Base-by-base conservation (phyloP, 2,797 vertebrate genomes). In the Hippocampus kuda region DNA sequence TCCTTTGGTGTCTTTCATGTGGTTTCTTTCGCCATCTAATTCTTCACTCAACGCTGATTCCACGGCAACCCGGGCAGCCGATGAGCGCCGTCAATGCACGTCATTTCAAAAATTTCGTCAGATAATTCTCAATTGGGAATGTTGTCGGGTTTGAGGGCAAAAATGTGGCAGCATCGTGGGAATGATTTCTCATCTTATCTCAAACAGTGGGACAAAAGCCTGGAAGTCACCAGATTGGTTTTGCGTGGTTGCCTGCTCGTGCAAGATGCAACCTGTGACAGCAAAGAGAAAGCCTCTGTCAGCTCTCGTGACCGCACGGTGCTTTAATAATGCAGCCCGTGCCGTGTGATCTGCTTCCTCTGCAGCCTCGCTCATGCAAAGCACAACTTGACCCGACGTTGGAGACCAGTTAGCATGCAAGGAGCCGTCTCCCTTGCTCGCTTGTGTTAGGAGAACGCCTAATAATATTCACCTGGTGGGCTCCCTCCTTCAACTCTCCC, bases 401-500 rank as follows among this genome's bases (percentile, higher is more conserved):
- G 44, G 74, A 75, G 68, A 72, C 51, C 42, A 66, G 66, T 22
- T 57, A 64, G 41, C 53, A 26, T 65, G 63, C 63, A 20, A 68
- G 41, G 13, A 75, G 69, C 26, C 62, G 30, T 66, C 67, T 78
- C 59, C 59, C 67, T 70, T 57, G 59, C 15, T 22, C 66, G 54
- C 63, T 65, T 4, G 0, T 24, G 60, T 74, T 42, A 57, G 53
- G 30, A 18, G 63, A 76, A 70, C 67, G 71, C 67, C 70, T 59
- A 38, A 64, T 69, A 65, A 75, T 79, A 48, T 48, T 48, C 75
- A 77, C 72, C 72, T 69, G 75, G 76, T 75, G 75, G 71, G 67
- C 56, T 77, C 74, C 77, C 79, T 74, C 83, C 83, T 87, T 84
- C 80, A 79, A 79, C 75, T 24, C 26, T 24, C 26, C 26, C 20